These are phyloP conservation scores for Crotalus helleri DNA, from an alignment of 2,113 vertebrate species.

Conservation along the genomic window DNA sequence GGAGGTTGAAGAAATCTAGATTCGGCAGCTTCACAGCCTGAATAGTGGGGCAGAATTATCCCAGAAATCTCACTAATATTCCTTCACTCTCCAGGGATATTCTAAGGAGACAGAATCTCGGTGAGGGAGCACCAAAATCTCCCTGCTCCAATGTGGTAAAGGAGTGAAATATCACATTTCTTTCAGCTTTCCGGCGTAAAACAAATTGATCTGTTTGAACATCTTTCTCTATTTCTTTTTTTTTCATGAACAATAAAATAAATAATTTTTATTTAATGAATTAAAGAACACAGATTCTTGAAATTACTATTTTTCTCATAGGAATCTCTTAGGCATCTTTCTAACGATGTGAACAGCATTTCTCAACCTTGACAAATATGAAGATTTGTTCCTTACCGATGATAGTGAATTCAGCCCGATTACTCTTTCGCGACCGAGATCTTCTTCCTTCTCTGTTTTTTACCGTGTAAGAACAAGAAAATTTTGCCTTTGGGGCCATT, in stretches of 20 bases:
- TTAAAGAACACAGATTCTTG: background rate
- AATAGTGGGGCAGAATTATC: background rate
- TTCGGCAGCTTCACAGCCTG: background rate
- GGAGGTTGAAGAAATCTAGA: background rate
- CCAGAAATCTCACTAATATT: background rate
- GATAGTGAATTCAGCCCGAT: background rate
- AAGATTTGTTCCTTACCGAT: background rate
- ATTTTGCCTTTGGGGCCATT: background rate
- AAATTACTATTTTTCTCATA: background rate
- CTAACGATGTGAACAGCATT: background rate
- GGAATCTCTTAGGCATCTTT: background rate
- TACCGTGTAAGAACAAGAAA: background rate
- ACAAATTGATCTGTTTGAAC: background rate
- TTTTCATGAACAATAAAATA: background rate
- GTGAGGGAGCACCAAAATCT: background rate
- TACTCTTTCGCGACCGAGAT: background rate
- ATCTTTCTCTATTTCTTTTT: background rate
- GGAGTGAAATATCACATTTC: background rate
- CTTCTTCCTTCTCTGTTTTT: accelerated
- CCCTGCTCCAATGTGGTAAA: background rate
- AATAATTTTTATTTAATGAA: background rate
- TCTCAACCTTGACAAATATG: background rate
- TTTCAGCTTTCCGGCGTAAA: background rate
- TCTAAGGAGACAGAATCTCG: background rate
- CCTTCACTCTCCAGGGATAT: background rate